phyloP scores from a whole-genome alignment of 1,140 invertebrate genomes.

The Drusus annulatus region DNA sequence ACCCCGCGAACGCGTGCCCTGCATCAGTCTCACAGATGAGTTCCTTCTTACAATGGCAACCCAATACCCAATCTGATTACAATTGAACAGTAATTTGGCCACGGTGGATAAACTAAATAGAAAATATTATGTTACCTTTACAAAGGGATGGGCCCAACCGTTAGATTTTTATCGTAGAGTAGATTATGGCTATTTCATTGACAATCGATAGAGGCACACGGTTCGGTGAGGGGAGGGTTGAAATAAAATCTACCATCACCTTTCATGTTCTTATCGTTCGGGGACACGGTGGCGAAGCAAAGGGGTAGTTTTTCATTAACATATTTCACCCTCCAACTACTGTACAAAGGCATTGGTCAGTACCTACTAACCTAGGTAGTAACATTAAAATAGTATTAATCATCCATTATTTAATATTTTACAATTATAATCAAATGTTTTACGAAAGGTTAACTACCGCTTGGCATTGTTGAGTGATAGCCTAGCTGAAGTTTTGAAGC shows the following conservation, averaged over 20 bases:
- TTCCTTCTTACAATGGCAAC: conserved; percentile 10
- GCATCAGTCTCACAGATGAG: not conserved
- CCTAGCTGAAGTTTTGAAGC: too few relatives aligned
- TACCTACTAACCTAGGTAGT: too few relatives aligned
- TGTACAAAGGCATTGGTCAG: too few relatives aligned
- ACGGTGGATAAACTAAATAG: conserved; percentile 50
- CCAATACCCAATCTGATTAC: conserved; percentile 54
- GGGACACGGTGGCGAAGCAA: not conserved
- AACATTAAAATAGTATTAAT: too few relatives aligned
- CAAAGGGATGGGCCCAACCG: conserved; percentile 29
- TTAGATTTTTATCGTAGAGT: conserved; percentile 40
- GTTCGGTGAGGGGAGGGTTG: not conserved
- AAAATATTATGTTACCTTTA: conserved; percentile 59
- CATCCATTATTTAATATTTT: too few relatives aligned
- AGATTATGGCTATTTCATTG: conserved; percentile 28
- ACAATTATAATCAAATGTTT: too few relatives aligned
- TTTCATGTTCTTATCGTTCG: conserved; percentile 4
- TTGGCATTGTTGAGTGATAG: too few relatives aligned
- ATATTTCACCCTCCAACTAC: not conserved
- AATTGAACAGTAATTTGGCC: conserved; percentile 53
- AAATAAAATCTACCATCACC: conserved; percentile 6
- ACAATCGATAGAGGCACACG: conserved; percentile 23
- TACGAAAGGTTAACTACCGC: too few relatives aligned
- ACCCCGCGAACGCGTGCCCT: not conserved
- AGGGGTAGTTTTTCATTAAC: conserved; percentile 11